phyloP scores from a whole-genome alignment of 2,113 vertebrate genomes.

The Halcyon senegalensis region DNA sequence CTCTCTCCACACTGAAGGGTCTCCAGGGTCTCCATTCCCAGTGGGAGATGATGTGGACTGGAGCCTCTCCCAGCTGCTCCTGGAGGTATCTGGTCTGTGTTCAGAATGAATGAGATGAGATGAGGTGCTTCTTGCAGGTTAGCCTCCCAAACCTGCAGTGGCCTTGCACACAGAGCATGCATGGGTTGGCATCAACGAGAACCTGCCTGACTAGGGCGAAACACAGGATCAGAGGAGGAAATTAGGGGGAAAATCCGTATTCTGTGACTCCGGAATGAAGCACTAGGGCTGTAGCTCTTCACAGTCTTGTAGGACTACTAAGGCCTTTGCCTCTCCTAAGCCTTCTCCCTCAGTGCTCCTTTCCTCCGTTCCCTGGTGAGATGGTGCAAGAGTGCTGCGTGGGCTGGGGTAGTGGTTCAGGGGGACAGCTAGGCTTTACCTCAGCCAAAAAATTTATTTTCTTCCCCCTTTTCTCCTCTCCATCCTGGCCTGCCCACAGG shows the following conservation, averaged over 20 bases:
- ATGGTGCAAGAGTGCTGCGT: not conserved
- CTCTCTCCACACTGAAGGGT: not conserved
- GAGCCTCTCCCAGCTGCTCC: not conserved
- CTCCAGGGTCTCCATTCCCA: not conserved
- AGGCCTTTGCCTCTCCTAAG: not conserved
- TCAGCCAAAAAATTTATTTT: not conserved
- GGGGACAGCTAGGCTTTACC: not conserved
- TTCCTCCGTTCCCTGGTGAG: not conserved
- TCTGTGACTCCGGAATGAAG: not conserved
- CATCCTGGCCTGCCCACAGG: constrained; percentile 5
- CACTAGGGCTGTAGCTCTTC: not conserved
- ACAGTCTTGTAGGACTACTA: not conserved
- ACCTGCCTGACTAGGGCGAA: not conserved
- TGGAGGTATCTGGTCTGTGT: not conserved
- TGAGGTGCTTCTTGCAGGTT: not conserved
- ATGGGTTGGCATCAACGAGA: not conserved
- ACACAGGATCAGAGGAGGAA: not conserved
- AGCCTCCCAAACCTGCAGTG: not conserved
- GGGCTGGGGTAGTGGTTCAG: not conserved
- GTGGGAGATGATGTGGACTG: not conserved
- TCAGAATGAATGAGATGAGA: not conserved
- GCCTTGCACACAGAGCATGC: not conserved
- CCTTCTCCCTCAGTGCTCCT: not conserved
- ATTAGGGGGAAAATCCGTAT: not conserved
- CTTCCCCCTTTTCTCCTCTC: not conserved